Base-by-base conservation (phyloP, 1,140 invertebrate genomes). In the Proales similis region DNA sequence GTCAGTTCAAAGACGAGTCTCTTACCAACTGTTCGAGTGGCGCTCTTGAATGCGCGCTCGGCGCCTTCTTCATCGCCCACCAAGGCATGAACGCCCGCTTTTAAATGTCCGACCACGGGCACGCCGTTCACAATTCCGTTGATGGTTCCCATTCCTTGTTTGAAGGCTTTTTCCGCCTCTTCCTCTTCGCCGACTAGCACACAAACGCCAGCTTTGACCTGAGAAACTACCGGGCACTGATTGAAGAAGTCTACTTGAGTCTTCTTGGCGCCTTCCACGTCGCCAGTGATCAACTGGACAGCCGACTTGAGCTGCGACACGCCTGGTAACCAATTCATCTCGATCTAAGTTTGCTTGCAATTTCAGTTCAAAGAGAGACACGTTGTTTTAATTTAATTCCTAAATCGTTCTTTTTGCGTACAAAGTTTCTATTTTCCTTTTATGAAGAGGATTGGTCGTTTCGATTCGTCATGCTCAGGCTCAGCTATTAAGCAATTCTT, bases 81-180 rank as follows among this genome's bases (percentile, higher is more conserved):
- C 46, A 27, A 43, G 39, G 64, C 64, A 64, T 68, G 66, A 27
- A 66, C 22, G 12, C 20, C 26, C 1, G 60, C 66, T 53, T 68
- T 68, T 0, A 36, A 30, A 51, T 68, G 67, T 2, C 67, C 67
- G 4, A 68, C 66, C 7, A 68, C 39, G 3, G 67, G 67, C 3
- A 68, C 38, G 29, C 48, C 49, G 48, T 68, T 53, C 12, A 63
- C 65, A 0, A 66, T 19, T 12, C 63, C 64, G 3, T 4, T 38
- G 5, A 63, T 17, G n/a, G 7, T 63, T 17, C 33, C 24, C 33
- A 36, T 9, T 9, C 33, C 9, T n/a, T 36, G 9, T 36, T 36
- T 36, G n/a, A 36, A 36, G n/a, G n/a, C n/a, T n/a, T n/a, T n/a
- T n/a, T n/a, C n/a, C n/a, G n/a, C n/a, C n/a, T n/a, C n/a, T 36